Evolutionary conservation across 2,797 vertebrate species (phyloP).

Genomic region (Sebastolobus alascanus): DNA sequence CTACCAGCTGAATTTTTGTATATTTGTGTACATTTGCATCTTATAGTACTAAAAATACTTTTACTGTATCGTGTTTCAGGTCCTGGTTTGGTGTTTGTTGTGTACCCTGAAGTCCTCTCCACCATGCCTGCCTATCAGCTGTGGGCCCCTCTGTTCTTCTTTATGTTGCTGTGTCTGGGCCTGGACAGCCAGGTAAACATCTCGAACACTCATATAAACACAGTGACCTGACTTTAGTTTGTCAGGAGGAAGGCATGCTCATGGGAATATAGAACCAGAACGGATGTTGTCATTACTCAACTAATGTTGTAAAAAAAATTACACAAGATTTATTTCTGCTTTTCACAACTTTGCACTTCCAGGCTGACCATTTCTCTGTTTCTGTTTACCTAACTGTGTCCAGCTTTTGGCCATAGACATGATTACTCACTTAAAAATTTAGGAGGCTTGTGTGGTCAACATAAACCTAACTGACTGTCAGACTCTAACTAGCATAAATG

Average conservation of each 20-base stretch:
- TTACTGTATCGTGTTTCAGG: slow-evolving; percentile 65
- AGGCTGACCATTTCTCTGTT: neutral
- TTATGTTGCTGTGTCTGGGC: slow-evolving; percentile 86
- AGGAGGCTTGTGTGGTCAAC: neutral
- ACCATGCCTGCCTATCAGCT: slow-evolving; percentile 82
- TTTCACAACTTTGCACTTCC: neutral
- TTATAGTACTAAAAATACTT: neutral
- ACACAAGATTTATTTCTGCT: neutral
- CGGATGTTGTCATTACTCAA: neutral
- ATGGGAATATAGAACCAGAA: neutral
- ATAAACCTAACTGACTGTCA: neutral
- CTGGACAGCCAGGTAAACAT: slow-evolving; percentile 84
- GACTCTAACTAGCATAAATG: neutral
- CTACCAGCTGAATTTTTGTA: neutral
- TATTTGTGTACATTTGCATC: neutral
- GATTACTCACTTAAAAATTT: slow-evolving; percentile 9
- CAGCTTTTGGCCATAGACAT: neutral
- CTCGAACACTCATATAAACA: neutral
- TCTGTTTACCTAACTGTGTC: slow-evolving; percentile 2
- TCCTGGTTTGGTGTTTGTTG: slow-evolving; percentile 87
- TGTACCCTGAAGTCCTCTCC: slow-evolving; percentile 86
- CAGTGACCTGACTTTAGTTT: neutral
- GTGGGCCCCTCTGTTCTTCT: slow-evolving; percentile 85
- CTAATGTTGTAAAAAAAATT: neutral
- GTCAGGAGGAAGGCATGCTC: neutral